A percentile compares a stretch with the other conserved stretches of the same genome.
Evolutionary conservation across 2,888 invertebrate genomes (phyloP).

Genomic region (Archaeoteleia sp.): DNA sequence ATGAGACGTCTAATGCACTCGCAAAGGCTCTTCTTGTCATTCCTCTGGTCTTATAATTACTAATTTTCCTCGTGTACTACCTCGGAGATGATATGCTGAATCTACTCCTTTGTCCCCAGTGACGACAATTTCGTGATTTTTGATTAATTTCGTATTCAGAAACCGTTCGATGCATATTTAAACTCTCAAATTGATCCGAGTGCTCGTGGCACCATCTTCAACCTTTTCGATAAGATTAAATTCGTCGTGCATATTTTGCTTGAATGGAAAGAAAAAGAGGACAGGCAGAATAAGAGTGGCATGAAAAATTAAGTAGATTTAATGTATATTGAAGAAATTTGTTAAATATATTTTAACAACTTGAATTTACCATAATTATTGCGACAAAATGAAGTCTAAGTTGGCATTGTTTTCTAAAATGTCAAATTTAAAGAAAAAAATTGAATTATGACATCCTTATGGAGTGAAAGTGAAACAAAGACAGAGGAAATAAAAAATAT

Average conservation of each 20-base stretch:
- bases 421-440: too few species aligned
- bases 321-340: too few species aligned
- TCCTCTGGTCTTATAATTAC: conserved; percentile 21
- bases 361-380: too few species aligned
- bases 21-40: not conserved
- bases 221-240: conserved; percentile 64
- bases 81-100: too few species aligned
- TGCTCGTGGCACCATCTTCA: conserved; percentile 30
- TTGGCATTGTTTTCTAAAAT: too few species aligned
- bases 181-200: conserved; percentile 58
- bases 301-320: too few species aligned
- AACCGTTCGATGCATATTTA: conserved; percentile 66
- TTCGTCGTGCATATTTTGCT: conserved; percentile 58
- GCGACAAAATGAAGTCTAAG: too few species aligned
- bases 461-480: not conserved
- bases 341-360: not conserved
- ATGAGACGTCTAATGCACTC: conserved; percentile 19
- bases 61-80: conserved; percentile 26
- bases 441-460: too few species aligned
- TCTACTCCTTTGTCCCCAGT: too few species aligned
- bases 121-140: too few species aligned
- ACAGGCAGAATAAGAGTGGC: too few species aligned
- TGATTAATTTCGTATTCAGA: conserved; percentile 60
- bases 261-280: conserved; percentile 42
- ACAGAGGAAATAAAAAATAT: not conserved